Evolutionary conservation across 2,113 vertebrate species (phyloP).

Genomic region (Proterorhinus semilunaris): DNA sequence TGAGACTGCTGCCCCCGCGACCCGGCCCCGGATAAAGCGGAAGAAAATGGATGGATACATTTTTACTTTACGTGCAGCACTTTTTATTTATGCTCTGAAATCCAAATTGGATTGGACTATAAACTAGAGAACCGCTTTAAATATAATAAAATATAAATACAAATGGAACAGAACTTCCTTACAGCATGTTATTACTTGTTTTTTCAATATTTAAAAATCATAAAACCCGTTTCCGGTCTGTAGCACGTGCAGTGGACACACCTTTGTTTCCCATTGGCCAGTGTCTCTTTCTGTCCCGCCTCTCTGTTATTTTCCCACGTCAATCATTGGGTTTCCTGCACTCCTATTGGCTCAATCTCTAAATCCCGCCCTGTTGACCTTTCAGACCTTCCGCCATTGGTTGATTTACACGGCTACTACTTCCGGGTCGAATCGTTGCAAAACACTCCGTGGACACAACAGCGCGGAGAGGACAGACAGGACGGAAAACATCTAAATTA

Average conservation of each 20-base stretch:
- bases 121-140: no score
- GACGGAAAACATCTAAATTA: background rate
- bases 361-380: fast-evolving
- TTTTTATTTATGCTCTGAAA: no score
- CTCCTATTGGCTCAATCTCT: slow-evolving; percentile 19
- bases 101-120: no score
- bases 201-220: no score
- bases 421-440: slow-evolving; percentile 66
- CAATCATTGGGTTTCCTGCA: fast-evolving
- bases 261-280: slow-evolving; percentile 22
- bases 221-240: no score
- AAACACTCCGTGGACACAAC: slow-evolving; percentile 29
- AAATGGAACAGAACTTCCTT: no score
- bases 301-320: background rate
- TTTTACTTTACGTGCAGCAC: no score
- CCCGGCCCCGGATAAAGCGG: no score
- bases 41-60: no score
- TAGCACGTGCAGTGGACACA: slow-evolving; percentile 26
- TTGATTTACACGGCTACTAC: background rate
- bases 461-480: slow-evolving; percentile 3
- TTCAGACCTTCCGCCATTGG: slow-evolving; percentile 21
- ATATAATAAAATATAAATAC: no score
- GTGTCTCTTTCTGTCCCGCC: slow-evolving; percentile 7
- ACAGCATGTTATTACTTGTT: no score
- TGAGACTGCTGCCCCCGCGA: no score